Evolutionary conservation across 2,888 invertebrate genomes (phyloP).

Genomic region (Loripinus fragilis): DNA sequence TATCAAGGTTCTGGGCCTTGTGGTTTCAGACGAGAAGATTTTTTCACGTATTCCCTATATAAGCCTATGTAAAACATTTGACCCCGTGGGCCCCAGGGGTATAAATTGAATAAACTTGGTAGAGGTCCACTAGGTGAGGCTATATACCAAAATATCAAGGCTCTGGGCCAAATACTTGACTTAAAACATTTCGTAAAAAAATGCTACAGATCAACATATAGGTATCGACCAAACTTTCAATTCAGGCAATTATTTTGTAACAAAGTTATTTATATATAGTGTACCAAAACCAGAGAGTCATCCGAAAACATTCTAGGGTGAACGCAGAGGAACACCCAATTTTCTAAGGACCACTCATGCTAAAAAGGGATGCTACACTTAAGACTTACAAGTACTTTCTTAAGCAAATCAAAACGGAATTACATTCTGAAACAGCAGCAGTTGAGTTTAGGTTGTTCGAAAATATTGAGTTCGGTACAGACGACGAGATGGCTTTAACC

Average conservation of each 20-base stretch:
- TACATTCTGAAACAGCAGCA: neutral
- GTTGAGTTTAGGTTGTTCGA: neutral
- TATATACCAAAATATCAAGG: too few species aligned
- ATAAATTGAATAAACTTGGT: too few species aligned
- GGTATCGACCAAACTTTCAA: constrained; percentile 3
- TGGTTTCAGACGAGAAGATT: too few species aligned
- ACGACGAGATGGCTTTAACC: too few species aligned
- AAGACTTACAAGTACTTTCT: constrained; percentile 10
- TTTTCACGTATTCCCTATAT: too few species aligned
- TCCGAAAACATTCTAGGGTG: too few species aligned
- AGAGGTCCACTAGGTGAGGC: too few species aligned
- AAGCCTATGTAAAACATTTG: too few species aligned
- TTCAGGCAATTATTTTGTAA: neutral
- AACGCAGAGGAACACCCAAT: too few species aligned
- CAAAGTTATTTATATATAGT: neutral
- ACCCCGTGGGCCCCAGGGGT: too few species aligned
- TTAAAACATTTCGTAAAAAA: neutral
- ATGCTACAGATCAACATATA: neutral
- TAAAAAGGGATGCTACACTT: neutral
- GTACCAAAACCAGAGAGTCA: neutral
- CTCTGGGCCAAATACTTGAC: neutral
- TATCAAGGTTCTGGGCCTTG: too few species aligned
- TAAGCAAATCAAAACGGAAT: neutral
- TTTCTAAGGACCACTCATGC: too few species aligned
- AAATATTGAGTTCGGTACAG: constrained; percentile 7